Evolutionary conservation across 2,113 vertebrate species (phyloP).

Genomic region (Cromileptes altivelis): DNA sequence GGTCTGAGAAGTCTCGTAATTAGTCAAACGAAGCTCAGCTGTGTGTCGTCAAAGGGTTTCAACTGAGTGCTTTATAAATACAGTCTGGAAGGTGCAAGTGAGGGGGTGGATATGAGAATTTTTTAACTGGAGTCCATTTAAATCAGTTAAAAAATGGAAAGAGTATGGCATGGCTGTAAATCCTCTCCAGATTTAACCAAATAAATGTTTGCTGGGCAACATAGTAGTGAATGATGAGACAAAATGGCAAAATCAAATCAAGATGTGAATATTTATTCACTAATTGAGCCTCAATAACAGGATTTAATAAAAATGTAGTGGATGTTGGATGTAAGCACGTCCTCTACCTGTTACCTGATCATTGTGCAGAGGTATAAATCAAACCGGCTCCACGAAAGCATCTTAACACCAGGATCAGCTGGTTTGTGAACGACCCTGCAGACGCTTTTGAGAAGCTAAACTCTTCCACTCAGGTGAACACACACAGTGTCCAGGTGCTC

Average conservation of each 20-base stretch:
- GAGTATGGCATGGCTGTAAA: background rate
- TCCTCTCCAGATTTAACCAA: background rate
- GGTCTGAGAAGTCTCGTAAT: background rate
- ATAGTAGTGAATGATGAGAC: background rate
- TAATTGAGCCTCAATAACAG: conserved; percentile 1
- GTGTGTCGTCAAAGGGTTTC: background rate
- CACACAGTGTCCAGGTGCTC: conserved; percentile 14
- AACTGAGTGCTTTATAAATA: background rate
- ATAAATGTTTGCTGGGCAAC: background rate
- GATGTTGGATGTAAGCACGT: background rate
- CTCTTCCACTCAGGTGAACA: background rate
- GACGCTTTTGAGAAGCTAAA: background rate
- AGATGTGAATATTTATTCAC: conserved; percentile 13
- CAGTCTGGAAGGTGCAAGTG: too few species aligned
- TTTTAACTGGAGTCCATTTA: too few species aligned
- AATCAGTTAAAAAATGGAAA: too few species aligned
- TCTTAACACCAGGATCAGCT: background rate
- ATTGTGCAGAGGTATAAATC: background rate
- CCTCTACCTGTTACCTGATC: background rate
- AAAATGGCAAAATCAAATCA: conserved; percentile 2
- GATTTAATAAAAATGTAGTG: background rate
- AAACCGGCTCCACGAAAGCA: background rate
- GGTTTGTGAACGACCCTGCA: too few species aligned
- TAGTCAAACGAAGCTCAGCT: background rate
- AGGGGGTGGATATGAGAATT: too few species aligned